A percentile compares a stretch with the other conserved stretches of the same genome.
Conservation (phyloP, 1,140 invertebrate species). For the Euwallacea fornicatus region DNA sequence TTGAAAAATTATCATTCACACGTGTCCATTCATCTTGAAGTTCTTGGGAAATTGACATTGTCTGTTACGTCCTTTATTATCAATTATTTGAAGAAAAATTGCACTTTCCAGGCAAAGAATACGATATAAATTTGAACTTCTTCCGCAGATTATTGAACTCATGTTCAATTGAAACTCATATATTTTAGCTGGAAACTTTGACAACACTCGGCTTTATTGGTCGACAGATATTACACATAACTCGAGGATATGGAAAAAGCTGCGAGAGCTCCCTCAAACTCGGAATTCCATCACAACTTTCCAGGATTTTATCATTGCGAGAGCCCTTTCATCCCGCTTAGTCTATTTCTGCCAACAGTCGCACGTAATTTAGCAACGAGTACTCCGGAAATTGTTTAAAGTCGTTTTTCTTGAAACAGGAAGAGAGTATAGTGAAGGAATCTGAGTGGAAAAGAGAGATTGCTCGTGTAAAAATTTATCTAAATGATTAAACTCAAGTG, state of each 20-base stretch:
- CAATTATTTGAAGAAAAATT: too few species aligned
- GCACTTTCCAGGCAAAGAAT: too few species aligned
- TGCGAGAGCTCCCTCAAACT: constrained; percentile 8
- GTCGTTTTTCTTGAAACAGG: constrained; percentile 15
- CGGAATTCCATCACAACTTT: constrained; percentile 9
- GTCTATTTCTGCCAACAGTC: constrained; percentile 21
- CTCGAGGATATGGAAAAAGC: background rate
- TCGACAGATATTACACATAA: constrained; percentile 2
- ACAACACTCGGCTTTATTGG: background rate
- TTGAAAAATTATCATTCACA: too few species aligned
- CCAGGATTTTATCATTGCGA: constrained; percentile 20
- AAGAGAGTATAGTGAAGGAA: background rate
- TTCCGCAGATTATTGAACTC: background rate
- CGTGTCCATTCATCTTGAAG: too few species aligned
- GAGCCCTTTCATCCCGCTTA: constrained; percentile 11
- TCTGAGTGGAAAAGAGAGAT: constrained; percentile 4
- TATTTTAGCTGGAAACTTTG: too few species aligned
- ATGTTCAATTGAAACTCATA: too few species aligned
- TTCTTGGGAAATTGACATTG: too few species aligned
- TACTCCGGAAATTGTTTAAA: constrained; percentile 25
- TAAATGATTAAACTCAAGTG: constrained; percentile 5
- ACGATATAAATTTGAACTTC: background rate
- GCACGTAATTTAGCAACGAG: constrained; percentile 23
- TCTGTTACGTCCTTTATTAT: too few species aligned
- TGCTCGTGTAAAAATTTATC: constrained; percentile 6